A percentile compares a stretch with the other conserved stretches of the same genome.
Conservation (phyloP, 2,113 vertebrate species). For the Calidris pugnax region DNA sequence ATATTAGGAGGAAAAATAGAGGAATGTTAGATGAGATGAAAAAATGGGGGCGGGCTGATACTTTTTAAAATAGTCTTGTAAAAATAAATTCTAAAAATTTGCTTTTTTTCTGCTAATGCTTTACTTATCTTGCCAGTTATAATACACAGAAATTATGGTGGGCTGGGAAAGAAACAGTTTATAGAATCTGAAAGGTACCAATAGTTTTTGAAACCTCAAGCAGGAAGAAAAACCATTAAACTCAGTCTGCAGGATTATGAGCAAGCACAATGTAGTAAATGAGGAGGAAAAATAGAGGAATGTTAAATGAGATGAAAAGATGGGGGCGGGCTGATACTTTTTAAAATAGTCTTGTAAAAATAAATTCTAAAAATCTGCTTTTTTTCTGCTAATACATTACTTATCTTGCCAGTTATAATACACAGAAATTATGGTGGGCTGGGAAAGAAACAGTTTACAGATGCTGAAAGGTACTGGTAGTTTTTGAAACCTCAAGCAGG, state of each 20-base stretch:
- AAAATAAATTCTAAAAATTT: background rate
- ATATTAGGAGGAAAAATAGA: background rate
- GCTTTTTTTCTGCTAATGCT: background rate
- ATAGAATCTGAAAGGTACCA: background rate
- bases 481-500: background rate
- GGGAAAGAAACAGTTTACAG: background rate
- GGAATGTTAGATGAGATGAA: background rate
- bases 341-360: background rate
- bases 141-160: background rate
- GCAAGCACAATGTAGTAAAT: background rate
- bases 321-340: too few relatives aligned
- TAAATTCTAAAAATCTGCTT: background rate
- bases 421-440: background rate
- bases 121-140: background rate
- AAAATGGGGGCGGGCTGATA: rapidly evolving
- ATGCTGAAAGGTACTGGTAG: background rate
- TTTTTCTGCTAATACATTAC: background rate
- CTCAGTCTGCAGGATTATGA: background rate
- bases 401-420: background rate
- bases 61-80: background rate
- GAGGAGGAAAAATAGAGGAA: too few relatives aligned
- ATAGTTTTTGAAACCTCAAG: background rate
- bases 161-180: background rate
- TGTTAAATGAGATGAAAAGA: too few relatives aligned
- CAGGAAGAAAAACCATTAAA: background rate